Conservation (phyloP, 2,113 vertebrate species). For the Macquaria ambigua region DNA sequence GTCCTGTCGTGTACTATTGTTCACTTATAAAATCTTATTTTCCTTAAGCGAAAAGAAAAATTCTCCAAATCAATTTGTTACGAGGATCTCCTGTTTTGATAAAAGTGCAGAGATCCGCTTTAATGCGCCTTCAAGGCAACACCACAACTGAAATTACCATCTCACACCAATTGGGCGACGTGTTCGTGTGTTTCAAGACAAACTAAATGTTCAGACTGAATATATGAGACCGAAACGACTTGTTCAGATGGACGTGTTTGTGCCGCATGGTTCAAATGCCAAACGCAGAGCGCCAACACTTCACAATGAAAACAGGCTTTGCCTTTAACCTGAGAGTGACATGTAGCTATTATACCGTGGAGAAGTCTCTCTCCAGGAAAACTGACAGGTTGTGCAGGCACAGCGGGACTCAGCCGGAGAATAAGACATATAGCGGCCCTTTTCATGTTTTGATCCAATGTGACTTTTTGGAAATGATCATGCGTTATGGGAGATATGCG, state of each 20-base stretch:
- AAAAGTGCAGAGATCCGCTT: not conserved
- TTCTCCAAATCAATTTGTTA: not conserved
- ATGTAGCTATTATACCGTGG: slow-evolving; percentile 51
- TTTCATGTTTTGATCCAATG: not conserved
- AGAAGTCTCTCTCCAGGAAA: slow-evolving; percentile 38
- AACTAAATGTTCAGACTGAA: slow-evolving; percentile 38
- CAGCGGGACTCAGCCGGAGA: not conserved
- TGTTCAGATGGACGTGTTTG: slow-evolving; percentile 32
- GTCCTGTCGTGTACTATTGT: not conserved
- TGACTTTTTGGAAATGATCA: not conserved
- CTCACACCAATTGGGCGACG: slow-evolving; percentile 5
- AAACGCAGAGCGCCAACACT: slow-evolving; percentile 44
- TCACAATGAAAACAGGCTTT: slow-evolving; percentile 55
- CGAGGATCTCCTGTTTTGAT: not conserved
- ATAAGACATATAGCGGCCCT: not conserved
- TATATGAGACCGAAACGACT: slow-evolving; percentile 19
- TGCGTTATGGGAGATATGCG: not conserved
- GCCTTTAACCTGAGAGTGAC: slow-evolving; percentile 63
- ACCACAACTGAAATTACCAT: not conserved
- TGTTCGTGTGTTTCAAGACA: slow-evolving; percentile 11
- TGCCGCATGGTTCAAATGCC: slow-evolving; percentile 34
- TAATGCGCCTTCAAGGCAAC: not conserved
- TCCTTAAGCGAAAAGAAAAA: not conserved
- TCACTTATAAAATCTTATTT: not conserved
- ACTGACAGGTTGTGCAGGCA: slow-evolving; percentile 28